Conservation (phyloP, 2,113 vertebrate species). For the Burhinus oedicnemus region DNA sequence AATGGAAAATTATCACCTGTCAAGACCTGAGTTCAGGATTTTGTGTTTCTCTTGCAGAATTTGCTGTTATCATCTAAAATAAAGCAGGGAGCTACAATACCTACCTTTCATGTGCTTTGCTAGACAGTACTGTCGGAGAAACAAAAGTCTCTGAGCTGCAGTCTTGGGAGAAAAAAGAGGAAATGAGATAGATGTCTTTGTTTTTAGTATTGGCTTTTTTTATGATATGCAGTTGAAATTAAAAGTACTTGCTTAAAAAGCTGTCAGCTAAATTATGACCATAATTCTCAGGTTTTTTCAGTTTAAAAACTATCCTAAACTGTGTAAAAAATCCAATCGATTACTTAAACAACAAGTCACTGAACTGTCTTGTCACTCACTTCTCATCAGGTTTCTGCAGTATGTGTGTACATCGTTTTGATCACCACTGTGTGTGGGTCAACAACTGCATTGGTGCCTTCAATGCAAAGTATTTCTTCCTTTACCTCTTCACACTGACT, state of each 20-base stretch:
- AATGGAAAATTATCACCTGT: background rate
- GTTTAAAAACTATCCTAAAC: background rate
- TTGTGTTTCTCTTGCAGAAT: background rate
- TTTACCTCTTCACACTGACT: conserved; percentile 84
- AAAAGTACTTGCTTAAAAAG: background rate
- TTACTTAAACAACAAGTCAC: background rate
- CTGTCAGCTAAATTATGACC: background rate
- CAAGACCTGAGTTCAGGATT: background rate
- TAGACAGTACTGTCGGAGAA: background rate
- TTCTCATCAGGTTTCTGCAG: conserved; percentile 82
- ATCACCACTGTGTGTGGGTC: conserved; percentile 97
- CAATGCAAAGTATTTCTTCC: conserved; percentile 85
- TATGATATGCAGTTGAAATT: background rate
- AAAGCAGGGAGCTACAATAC: background rate
- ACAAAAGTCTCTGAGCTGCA: background rate
- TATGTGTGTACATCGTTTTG: conserved; percentile 90
- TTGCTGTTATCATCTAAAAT: background rate
- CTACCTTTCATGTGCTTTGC: background rate
- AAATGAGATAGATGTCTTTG: background rate
- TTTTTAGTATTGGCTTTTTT: background rate
- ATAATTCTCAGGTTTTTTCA: background rate
- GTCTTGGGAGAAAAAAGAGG: background rate
- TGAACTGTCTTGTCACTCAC: background rate
- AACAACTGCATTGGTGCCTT: conserved; percentile 93
- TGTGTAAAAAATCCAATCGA: background rate